Percentiles rank a stretch among this genome's conserved stretches.
These are phyloP conservation scores for Penaeus vannamei DNA, from an alignment of 1,140 invertebrate genomes.

Conservation along the genomic window DNA sequence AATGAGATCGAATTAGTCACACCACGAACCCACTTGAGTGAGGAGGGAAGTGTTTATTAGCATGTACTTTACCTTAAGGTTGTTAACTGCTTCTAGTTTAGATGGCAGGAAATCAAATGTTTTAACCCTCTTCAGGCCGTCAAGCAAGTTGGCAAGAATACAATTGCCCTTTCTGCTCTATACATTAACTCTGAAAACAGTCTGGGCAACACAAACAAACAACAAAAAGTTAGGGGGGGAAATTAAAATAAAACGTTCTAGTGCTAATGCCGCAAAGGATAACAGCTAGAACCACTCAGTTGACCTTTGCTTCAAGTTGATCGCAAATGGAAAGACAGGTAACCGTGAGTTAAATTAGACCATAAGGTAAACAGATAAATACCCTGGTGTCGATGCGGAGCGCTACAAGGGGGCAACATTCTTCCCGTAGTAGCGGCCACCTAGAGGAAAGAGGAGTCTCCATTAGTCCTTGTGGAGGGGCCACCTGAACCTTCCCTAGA, in stretches of 20 bases:
- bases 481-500: conserved; percentile 60
- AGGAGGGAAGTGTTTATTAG: conserved; percentile 39
- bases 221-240: conserved; percentile 58
- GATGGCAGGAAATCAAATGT: conserved; percentile 59
- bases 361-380: conserved; percentile 64
- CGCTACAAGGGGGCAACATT: conserved; percentile 63
- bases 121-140: conserved; percentile 59
- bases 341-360: conserved; percentile 48
- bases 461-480: conserved; percentile 50
- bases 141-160: conserved; percentile 51
- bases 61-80: conserved; percentile 63
- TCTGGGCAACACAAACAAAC: conserved; percentile 60
- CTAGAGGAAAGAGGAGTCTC: conserved; percentile 63
- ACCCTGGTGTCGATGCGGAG: conserved; percentile 60
- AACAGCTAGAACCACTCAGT: conserved; percentile 57
- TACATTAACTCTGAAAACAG: conserved; percentile 56
- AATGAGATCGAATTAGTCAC: conserved; percentile 71
- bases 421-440: conserved; percentile 64
- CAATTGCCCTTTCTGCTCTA: conserved; percentile 59
- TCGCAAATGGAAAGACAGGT: conserved; percentile 41
- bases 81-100: conserved; percentile 53
- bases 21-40: not conserved
- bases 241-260: conserved; percentile 42
- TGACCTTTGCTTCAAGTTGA: conserved; percentile 59
- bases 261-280: conserved; percentile 57